Evolutionary conservation across 2,113 vertebrate genomes (phyloP), one percentile per base, ranked within the genome.

Genomic region (Sakesphorus luctuosus): DNA sequence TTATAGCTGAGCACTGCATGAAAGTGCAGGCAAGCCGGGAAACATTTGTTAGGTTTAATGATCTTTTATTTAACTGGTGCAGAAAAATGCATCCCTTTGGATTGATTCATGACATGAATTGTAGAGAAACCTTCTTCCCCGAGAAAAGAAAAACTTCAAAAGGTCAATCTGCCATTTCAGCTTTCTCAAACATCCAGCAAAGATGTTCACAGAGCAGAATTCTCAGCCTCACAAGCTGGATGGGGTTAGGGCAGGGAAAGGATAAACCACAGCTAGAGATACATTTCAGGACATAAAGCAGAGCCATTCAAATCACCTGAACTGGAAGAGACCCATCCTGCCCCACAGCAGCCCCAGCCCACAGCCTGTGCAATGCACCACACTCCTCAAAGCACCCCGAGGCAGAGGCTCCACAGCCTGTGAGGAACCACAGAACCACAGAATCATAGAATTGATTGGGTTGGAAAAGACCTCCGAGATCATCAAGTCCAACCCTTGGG

Each of bases 31-130:
- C 93, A 87, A 90, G 91, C 78, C 87, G 91, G 91, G 85, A 94
- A 96, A 72, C 72, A 80, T 95, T 95, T 96, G 76, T 94, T 92
- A 92, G 73, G 44, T 83, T 94, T 92, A 83, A 95, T 80, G 87
- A 81, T 91, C 91, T 91, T 74, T 88, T 71, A 92, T 96, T 96
- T 77, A 95, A 75, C 81, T 43, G 65, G 52, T 59, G 82, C n/a
- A 90, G 86, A 76, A 96, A 96, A 94, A 90, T 49, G 63, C 66
- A 86, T 46, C 91, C 59, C 77, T 68, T 87, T 38, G 50, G 75
- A 85, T 90, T 96, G 96, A 94, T 97, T 96, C 86, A 92, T 80
- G 65, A 7, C 87, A 78, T 4, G 29, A 84, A 72, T 93, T 95
- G 91, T 89, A 80, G 28, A 72, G 89, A 89, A 96, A 56, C 83